phyloP scores from a whole-genome alignment of 2,797 vertebrate genomes.

The Leptatherina wallacei region DNA sequence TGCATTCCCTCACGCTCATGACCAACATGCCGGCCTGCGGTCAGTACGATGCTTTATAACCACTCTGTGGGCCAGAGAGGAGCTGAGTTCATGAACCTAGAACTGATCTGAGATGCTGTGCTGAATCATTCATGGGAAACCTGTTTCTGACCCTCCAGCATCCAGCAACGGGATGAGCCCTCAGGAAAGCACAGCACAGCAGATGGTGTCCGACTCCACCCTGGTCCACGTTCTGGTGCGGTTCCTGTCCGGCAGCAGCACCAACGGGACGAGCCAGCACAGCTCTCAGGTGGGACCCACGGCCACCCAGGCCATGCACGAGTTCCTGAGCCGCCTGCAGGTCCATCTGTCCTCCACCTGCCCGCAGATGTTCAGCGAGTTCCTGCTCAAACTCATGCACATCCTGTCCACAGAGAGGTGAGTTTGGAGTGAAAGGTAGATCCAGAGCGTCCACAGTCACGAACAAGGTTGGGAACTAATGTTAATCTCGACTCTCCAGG shows the following conservation, averaged over 20 bases:
- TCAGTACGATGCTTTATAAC: slow-evolving; percentile 78
- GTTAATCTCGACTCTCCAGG: slow-evolving; percentile 69
- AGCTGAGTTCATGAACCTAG: too few species aligned
- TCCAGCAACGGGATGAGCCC: slow-evolving; percentile 85
- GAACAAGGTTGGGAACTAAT: slow-evolving; percentile 15
- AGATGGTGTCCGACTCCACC: slow-evolving; percentile 96
- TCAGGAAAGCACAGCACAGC: slow-evolving; percentile 94
- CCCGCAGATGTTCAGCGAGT: slow-evolving; percentile 99
- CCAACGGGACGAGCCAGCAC: slow-evolving; percentile 96
- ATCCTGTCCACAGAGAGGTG: slow-evolving; percentile 98
- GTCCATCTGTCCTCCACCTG: slow-evolving; percentile 96
- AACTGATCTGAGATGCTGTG: too few species aligned
- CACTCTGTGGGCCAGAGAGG: too few species aligned
- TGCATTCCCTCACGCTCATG: slow-evolving; percentile 98
- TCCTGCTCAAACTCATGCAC: slow-evolving; percentile 96
- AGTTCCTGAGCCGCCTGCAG: slow-evolving; percentile 96
- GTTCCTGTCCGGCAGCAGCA: slow-evolving; percentile 96
- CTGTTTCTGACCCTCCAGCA: slow-evolving; percentile 73
- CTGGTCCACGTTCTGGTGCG: slow-evolving; percentile 95
- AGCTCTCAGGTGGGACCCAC: slow-evolving; percentile 98
- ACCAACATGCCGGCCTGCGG: slow-evolving; percentile 95
- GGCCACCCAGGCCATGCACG: slow-evolving; percentile 98
- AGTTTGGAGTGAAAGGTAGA: neutral
- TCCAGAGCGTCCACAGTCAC: too few species aligned
- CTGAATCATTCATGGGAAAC: neutral